phyloP scores from a whole-genome alignment of 2,888 invertebrate genomes.

The Pyrgus malvae region DNA sequence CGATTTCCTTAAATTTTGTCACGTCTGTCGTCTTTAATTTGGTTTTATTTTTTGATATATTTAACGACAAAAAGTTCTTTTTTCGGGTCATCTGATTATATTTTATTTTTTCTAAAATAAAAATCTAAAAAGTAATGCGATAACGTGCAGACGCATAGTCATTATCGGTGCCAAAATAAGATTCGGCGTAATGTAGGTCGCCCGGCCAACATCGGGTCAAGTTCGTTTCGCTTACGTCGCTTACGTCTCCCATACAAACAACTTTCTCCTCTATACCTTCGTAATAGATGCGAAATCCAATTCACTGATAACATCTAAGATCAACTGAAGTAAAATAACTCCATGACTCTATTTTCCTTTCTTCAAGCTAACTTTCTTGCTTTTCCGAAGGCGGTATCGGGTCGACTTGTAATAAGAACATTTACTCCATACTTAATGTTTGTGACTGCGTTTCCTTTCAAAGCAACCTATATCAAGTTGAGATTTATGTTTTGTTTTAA shows the following conservation, averaged over 20 bases:
- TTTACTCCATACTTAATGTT: background rate
- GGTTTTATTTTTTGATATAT: too few species aligned
- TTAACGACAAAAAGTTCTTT: too few species aligned
- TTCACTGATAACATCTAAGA: background rate
- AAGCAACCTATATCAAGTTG: background rate
- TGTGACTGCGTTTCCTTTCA: background rate
- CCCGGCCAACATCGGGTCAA: conserved; percentile 52
- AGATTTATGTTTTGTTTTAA: background rate
- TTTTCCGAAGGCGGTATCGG: background rate
- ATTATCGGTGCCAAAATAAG: conserved; percentile 45
- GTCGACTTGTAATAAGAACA: background rate
- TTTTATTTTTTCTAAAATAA: too few species aligned
- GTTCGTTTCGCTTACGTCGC: conserved; percentile 41
- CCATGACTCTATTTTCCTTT: conserved; percentile 1
- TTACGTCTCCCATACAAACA: conserved; percentile 10
- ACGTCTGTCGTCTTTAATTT: too few species aligned
- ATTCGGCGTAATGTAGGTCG: conserved; percentile 40
- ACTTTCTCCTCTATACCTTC: conserved; percentile 4
- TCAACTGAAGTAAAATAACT: background rate
- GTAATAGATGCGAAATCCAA: background rate
- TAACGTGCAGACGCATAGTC: conserved; percentile 17
- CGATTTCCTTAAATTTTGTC: too few species aligned
- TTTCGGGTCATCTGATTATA: too few species aligned
- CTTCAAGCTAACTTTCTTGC: background rate
- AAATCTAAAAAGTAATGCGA: conserved; percentile 8